Conservation (phyloP, 2,888 invertebrate species). For the Hanleya hanleyi region DNA sequence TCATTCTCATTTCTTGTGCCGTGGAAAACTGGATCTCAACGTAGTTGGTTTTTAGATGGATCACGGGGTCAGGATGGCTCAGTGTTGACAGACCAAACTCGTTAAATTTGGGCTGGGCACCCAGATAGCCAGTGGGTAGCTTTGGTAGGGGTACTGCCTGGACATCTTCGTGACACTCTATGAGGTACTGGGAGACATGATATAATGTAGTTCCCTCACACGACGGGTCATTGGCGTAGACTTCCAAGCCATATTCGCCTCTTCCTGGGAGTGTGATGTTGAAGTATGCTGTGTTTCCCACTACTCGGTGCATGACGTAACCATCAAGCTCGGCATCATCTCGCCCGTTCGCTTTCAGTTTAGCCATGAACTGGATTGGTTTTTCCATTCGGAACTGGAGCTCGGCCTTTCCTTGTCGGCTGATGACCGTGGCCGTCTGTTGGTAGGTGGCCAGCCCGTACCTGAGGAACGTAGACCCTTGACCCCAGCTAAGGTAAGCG, state of each 20-base stretch:
- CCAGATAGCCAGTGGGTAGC: slow-evolving; percentile 71
- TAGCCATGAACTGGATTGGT: slow-evolving; percentile 72
- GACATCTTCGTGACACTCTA: slow-evolving; percentile 68
- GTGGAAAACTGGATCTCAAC: slow-evolving; percentile 60
- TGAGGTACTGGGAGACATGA: slow-evolving; percentile 71
- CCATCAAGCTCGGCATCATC: slow-evolving; percentile 69
- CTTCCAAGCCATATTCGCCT: slow-evolving; percentile 72
- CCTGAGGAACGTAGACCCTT: slow-evolving; percentile 67
- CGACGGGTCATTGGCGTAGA: slow-evolving; percentile 72
- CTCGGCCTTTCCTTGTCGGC: slow-evolving; percentile 70
- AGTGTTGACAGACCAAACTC: slow-evolving; percentile 65
- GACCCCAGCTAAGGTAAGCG: slow-evolving; percentile 72
- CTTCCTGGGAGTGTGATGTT: slow-evolving; percentile 67
- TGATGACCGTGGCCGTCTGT: slow-evolving; percentile 68
- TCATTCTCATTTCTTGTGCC: slow-evolving; percentile 66
- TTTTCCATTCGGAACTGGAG: slow-evolving; percentile 66
- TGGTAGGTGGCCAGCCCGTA: slow-evolving; percentile 69
- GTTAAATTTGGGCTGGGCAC: slow-evolving; percentile 70
- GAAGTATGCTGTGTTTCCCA: slow-evolving; percentile 71
- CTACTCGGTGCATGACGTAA: slow-evolving; percentile 69
- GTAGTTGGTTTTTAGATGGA: slow-evolving; percentile 65
- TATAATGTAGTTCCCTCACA: slow-evolving; percentile 70
- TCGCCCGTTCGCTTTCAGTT: slow-evolving; percentile 66
- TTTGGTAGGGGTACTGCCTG: slow-evolving; percentile 67
- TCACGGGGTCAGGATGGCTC: slow-evolving; percentile 69